Evolutionary conservation across 2,797 vertebrate genomes (phyloP).

Genomic region (Echiichthys vipera): DNA sequence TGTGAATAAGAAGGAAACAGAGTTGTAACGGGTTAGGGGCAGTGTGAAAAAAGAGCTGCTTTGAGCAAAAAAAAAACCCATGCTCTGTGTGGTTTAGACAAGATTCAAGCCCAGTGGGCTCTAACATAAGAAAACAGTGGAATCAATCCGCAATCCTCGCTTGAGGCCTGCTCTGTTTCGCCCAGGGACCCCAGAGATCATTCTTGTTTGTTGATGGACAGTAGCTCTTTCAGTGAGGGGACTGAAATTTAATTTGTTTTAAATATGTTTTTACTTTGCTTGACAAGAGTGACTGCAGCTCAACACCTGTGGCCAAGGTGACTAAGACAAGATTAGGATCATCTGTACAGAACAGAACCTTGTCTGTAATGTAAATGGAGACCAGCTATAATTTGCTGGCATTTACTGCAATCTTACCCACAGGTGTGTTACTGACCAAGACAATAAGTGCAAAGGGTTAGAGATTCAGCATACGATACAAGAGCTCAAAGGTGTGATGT

Average conservation of each 20-base stretch:
- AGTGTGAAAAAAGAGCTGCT: conserved; percentile 5
- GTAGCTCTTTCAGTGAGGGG: conserved; percentile 14
- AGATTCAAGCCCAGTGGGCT: conserved; percentile 5
- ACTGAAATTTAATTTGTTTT: conserved; percentile 16
- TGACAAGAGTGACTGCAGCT: conserved; percentile 7
- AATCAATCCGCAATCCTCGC: background rate
- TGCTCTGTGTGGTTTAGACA: conserved; percentile 1
- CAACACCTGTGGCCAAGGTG: background rate
- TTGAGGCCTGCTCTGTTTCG: conserved; percentile 16
- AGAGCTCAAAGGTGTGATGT: conserved; percentile 2
- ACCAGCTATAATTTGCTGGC: background rate
- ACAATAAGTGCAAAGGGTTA: background rate
- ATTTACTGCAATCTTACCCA: conserved; percentile 2
- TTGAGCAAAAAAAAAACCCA: conserved; percentile 26
- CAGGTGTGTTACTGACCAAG: background rate
- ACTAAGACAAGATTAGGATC: conserved; percentile 17
- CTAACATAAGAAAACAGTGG: conserved; percentile 20
- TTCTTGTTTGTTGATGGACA: conserved; percentile 55
- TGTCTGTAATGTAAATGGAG: conserved; percentile 2
- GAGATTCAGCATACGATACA: background rate
- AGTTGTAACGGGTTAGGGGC: background rate
- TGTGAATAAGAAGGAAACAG: conserved; percentile 21
- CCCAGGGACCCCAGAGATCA: background rate
- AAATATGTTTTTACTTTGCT: conserved; percentile 7
- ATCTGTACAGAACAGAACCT: background rate